These are phyloP conservation scores for Porites evermanni DNA, from an alignment of 92 coral and sea anemone species.

Conservation along the genomic window DNA sequence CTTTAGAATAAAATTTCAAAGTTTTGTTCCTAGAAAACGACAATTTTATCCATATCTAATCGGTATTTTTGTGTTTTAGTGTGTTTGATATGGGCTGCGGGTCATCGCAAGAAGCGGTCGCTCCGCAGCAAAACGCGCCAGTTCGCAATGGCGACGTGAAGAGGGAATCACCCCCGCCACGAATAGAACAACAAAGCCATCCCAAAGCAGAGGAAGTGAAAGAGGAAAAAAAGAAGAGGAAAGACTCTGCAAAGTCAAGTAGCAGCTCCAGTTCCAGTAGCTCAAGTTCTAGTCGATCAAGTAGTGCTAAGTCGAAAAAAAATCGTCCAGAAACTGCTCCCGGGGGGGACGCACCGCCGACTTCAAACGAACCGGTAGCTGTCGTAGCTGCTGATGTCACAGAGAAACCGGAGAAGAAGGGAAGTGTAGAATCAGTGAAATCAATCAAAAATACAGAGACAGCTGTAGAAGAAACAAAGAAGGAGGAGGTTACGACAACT, in stretches of 20 bases:
- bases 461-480: neutral
- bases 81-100: constrained; percentile 75
- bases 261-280: constrained; percentile 48
- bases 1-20: no score
- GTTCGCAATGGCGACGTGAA: constrained; percentile 73
- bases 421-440: constrained; percentile 7
- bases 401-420: constrained; percentile 24
- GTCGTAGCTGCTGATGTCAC: neutral
- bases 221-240: constrained; percentile 18
- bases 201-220: constrained; percentile 26
- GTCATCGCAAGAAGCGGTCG: constrained; percentile 45
- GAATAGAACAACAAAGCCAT: constrained; percentile 33
- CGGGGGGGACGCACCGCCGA: constrained; percentile 33
- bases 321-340: constrained; percentile 54
- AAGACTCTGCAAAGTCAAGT: constrained; percentile 49
- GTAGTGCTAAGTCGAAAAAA: constrained; percentile 36
- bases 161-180: constrained; percentile 56
- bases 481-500: no score
- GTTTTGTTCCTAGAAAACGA: neutral
- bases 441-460: constrained; percentile 1
- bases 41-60: neutral
- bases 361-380: neutral
- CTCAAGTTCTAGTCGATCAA: constrained; percentile 46
- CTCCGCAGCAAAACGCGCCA: constrained; percentile 33
- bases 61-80: neutral